Base-by-base conservation (phyloP, 1,140 invertebrate genomes). In the Cryptotermes secundus region DNA sequence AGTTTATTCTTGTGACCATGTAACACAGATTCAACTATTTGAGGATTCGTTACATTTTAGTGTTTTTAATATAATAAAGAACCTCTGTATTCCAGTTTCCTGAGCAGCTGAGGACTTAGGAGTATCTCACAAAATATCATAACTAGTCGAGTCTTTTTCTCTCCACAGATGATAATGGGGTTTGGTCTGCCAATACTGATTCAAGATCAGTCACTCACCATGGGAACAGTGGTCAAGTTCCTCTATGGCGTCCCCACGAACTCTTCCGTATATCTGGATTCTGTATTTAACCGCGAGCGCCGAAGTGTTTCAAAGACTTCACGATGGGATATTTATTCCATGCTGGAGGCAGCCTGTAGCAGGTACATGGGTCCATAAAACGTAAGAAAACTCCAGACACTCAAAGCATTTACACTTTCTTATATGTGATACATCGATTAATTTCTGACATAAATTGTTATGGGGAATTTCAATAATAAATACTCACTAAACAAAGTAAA, bases 131-230 rank as follows among this genome's bases (percentile, higher is more conserved):
- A 45, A 34, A 49, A 1, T 38, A 34, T n/a, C 14, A 3, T 45
- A 3, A 12, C 45, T 38, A 3, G 12, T 35, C 12, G n/a, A 49
- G 10, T 16, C 2, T 9, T 26, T 72, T 85, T 81, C 82, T 85
- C 59, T 72, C 89, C 89, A 84, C 88, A 94, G 93, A 88, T 93
- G 72, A 94, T 94, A 88, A 91, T 93, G 53, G 94, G 93, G 84
- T 87, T 94, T 79, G 93, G 93, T 86, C 91, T 94, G 42, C 94
- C 94, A 3, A 88, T 94, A 19, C 92, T 94, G 88, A 87, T 94
- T 49, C 91, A 93, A 85, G 90, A 91, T 83, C 91, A 92, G 82
- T 92, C 91, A 82, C 90, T 94, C 0, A 93, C 93, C 14, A 90
- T 94, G 24, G 93, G 93, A 6, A 90, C 91, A 3, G 93, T 94